Conservation (phyloP, 2,888 invertebrate genomes). For the Drosophila greeni region DNA sequence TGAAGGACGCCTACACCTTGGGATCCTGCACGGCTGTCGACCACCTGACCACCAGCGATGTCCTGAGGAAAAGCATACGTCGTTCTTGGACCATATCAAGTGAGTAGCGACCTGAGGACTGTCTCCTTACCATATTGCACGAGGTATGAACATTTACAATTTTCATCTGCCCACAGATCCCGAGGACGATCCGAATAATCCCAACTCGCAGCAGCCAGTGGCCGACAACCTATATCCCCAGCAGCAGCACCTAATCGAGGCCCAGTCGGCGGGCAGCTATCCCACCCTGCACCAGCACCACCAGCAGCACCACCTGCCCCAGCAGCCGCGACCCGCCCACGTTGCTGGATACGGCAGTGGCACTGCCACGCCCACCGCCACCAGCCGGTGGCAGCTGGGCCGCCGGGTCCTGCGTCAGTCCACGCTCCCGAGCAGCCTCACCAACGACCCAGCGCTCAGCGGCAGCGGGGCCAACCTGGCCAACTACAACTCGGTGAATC, state of each 20-base stretch:
- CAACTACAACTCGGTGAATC: slow-evolving; percentile 74
- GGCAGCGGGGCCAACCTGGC: slow-evolving; percentile 74
- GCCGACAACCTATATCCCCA: slow-evolving; percentile 80
- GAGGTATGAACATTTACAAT: neutral
- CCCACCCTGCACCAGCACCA: slow-evolving; percentile 68
- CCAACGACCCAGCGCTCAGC: slow-evolving; percentile 70
- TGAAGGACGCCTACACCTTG: slow-evolving; percentile 81
- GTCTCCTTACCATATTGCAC: neutral
- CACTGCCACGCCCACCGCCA: slow-evolving; percentile 71
- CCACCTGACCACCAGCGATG: slow-evolving; percentile 82
- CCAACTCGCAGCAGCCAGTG: slow-evolving; percentile 63
- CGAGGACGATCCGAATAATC: slow-evolving; percentile 77
- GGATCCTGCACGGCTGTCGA: slow-evolving; percentile 80
- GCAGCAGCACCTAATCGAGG: slow-evolving; percentile 82
- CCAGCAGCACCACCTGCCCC: slow-evolving; percentile 47
- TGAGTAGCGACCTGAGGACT: slow-evolving; percentile 72
- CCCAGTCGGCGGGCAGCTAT: slow-evolving; percentile 78
- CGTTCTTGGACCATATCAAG: slow-evolving; percentile 87
- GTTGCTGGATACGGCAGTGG: slow-evolving; percentile 67
- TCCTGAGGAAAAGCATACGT: slow-evolving; percentile 83
- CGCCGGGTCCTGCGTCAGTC: slow-evolving; percentile 78
- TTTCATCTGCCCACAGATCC: slow-evolving; percentile 61
- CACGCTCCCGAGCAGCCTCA: slow-evolving; percentile 77
- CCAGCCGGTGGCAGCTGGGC: slow-evolving; percentile 72
- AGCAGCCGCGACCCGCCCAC: slow-evolving; percentile 57